Conservation (phyloP, 2,797 vertebrate genomes). For the Clarias laeviceps region DNA sequence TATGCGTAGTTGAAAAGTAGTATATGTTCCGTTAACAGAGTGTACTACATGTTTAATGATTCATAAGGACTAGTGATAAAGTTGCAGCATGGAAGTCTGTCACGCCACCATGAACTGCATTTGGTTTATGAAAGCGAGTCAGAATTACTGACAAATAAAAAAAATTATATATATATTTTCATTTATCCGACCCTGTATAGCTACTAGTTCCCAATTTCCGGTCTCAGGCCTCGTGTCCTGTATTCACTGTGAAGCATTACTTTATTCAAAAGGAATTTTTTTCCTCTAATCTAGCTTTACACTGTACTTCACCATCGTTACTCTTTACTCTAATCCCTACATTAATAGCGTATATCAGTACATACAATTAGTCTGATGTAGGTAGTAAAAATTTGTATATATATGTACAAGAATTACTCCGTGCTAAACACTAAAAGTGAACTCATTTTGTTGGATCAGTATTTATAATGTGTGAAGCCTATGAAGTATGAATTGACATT, state of each 20-base stretch:
- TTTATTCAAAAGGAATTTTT: neutral
- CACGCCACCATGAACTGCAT: no score
- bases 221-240: neutral
- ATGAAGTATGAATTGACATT: neutral
- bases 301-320: neutral
- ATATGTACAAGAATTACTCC: neutral
- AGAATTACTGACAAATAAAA: neutral
- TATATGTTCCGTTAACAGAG: neutral
- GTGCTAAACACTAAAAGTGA: constrained; percentile 7
- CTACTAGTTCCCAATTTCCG: neutral
- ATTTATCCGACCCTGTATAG: neutral
- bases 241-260: neutral
- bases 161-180: no score
- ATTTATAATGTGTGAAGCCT: constrained; percentile 26
- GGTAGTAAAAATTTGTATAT: constrained; percentile 9
- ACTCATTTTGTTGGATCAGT: constrained; percentile 10
- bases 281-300: neutral
- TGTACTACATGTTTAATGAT: neutral
- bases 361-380: neutral
- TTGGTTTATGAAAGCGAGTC: neutral
- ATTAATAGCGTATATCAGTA: neutral
- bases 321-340: neutral
- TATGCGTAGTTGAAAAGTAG: neutral
- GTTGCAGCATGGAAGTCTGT: neutral
- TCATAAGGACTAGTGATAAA: neutral